Evolutionary conservation across 2,797 vertebrate species (phyloP), one percentile per base, ranked within the genome.

Genomic region (Pelodytes ibericus): DNA sequence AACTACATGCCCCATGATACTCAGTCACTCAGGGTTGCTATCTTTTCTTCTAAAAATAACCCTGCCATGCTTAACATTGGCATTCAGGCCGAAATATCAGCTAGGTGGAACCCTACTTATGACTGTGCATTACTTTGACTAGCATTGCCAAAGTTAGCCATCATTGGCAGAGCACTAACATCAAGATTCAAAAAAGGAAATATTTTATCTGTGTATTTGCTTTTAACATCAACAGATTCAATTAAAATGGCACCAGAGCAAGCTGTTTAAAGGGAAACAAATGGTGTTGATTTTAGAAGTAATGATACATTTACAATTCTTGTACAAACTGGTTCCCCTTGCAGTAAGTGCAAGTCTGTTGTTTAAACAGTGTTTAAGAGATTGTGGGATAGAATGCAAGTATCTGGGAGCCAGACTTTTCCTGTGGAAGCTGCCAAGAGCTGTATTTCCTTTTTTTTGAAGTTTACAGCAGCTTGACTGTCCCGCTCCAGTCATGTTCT

Each of bases 401-500:
- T 89, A 92, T 90, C 86, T 90, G 90, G 86, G 82, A 90, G 77
- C 86, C 88, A 90, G 86, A 89, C 87, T 86, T 87, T 82, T 84
- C 86, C 87, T 82, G 80, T 89, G 87, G 85, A 88, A 81, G 72
- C 11, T 79, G 88, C 89, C 88, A 91, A 86, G 74, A 74, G 80
- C 62, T 82, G 77, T 83, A 84, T 90, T 90, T 90, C 89, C 85
- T 78, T 88, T 81, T 79, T 80, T 36, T 76, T 83, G 22, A 77
- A 81, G 66, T 62, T 66, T 86, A 68, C 79, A 83, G 73, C 82
- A 81, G 77, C 83, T 82, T 87, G 84, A 82, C 79, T 85, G 87
- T 82, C 84, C 82, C 88, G 76, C 72, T 75, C 71, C 85, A 82
- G 61, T 72, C 64, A 47, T 69, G 77, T 33, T 60, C 77, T 69